A percentile compares a stretch with the other conserved stretches of the same genome.
These are phyloP conservation scores for Astropecten irregularis DNA, from an alignment of 53 echinoderm and acorn worm species.

Conservation along the genomic window DNA sequence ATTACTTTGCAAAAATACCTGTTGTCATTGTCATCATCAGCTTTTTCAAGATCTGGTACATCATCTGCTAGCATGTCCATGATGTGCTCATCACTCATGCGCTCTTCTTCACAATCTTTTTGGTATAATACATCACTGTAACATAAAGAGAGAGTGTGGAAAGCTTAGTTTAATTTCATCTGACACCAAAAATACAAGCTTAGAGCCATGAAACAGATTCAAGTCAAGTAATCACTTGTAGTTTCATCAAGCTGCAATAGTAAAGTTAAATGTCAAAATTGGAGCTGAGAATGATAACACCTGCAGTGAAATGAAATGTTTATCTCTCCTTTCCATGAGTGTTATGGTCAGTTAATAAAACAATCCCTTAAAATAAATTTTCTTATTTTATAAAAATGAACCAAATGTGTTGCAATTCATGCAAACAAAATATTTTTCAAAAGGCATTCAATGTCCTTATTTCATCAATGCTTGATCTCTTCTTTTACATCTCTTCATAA, in stretches of 20 bases:
- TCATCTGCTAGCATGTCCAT: not conserved
- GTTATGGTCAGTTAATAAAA: not conserved
- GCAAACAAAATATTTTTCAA: too few relatives aligned
- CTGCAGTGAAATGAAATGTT: not conserved
- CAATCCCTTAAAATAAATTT: not conserved
- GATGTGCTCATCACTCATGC: not conserved
- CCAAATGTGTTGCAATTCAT: too few relatives aligned
- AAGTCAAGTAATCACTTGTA: not conserved
- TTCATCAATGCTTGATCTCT: too few relatives aligned
- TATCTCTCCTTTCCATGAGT: not conserved
- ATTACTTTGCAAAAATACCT: too few relatives aligned
- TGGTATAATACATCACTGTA: not conserved
- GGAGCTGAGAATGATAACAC: not conserved
- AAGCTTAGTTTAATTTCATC: not conserved
- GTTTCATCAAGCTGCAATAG: too few relatives aligned
- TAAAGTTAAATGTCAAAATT: not conserved
- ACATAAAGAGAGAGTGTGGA: too few relatives aligned
- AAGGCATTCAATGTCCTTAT: too few relatives aligned
- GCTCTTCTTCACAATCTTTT: not conserved
- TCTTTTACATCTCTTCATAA: too few relatives aligned
- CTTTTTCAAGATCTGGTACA: not conserved
- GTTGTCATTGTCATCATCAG: not conserved
- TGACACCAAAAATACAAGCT: not conserved
- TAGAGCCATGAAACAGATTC: not conserved
- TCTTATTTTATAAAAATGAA: too few relatives aligned